Evolutionary conservation across 2,797 vertebrate genomes (phyloP).

Genomic region (Myotis vivesi): DNA sequence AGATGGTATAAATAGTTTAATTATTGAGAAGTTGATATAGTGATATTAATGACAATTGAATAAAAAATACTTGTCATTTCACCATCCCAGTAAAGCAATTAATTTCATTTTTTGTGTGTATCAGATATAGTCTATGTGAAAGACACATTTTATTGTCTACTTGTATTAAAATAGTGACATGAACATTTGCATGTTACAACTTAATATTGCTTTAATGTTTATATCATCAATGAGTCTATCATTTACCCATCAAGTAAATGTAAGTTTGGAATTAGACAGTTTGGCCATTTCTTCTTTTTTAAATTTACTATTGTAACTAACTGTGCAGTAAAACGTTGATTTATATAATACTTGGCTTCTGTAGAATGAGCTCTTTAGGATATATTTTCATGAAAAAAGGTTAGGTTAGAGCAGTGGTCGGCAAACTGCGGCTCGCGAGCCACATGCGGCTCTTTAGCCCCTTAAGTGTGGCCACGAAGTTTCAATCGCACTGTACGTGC

Average conservation of each 20-base stretch:
- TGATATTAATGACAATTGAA: constrained; percentile 41
- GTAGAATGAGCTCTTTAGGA: not conserved
- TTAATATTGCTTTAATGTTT: constrained; percentile 15
- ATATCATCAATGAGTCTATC: constrained; percentile 21
- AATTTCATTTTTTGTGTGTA: not conserved
- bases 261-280: not conserved
- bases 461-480: no score
- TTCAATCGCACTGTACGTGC: no score
- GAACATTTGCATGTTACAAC: not conserved
- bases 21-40: constrained; percentile 41
- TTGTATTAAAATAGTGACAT: constrained; percentile 4
- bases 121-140: not conserved
- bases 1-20: constrained; percentile 64
- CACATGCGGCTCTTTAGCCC: no score
- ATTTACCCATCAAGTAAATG: not conserved
- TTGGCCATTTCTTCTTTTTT: not conserved
- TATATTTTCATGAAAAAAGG: not conserved
- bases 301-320: not conserved
- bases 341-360: not conserved
- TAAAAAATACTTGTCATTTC: constrained; percentile 46
- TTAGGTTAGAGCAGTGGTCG: not conserved
- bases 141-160: constrained; percentile 34
- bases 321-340: not conserved
- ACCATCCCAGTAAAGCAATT: not conserved
- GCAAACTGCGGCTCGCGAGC: no score